Conservation (phyloP, 2,797 vertebrate species). For the Corythornis leucogaster region DNA sequence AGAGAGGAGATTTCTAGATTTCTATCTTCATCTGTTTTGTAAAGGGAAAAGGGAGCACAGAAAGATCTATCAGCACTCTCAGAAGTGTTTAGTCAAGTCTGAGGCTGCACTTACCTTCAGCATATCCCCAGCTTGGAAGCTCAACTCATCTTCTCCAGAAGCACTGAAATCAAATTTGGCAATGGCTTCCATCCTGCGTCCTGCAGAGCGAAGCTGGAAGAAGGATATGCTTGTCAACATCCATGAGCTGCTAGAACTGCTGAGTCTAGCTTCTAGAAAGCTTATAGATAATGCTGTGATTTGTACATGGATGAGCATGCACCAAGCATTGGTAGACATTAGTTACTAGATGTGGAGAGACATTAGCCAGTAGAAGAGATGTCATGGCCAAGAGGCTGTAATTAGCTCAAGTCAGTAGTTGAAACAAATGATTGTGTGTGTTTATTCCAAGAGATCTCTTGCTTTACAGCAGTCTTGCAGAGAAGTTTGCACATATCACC, state of each 20-base stretch:
- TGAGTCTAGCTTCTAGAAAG: background rate
- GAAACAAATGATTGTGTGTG: background rate
- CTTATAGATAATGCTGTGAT: background rate
- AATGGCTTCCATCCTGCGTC: conserved; percentile 86
- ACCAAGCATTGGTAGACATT: background rate
- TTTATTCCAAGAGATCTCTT: background rate
- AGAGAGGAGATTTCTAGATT: background rate
- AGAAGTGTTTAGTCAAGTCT: background rate
- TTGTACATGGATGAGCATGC: background rate
- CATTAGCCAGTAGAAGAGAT: background rate
- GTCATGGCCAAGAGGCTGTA: background rate
- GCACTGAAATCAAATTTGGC: conserved; percentile 91
- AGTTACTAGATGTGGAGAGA: background rate
- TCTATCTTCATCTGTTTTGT: background rate
- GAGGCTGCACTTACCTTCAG: conserved; percentile 85
- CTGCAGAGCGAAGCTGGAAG: conserved; percentile 52
- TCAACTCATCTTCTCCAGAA: conserved; percentile 89
- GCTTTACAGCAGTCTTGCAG: background rate
- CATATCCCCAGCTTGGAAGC: conserved; percentile 89
- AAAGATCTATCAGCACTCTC: background rate
- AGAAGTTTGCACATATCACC: background rate
- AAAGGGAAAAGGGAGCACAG: background rate
- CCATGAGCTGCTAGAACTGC: background rate
- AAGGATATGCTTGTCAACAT: conserved; percentile 15
- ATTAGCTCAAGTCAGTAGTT: background rate